Percentiles rank a stretch among this genome's conserved stretches.
These are phyloP conservation scores for Clivina fossor DNA, from an alignment of 2,888 invertebrate species.

Conservation along the genomic window DNA sequence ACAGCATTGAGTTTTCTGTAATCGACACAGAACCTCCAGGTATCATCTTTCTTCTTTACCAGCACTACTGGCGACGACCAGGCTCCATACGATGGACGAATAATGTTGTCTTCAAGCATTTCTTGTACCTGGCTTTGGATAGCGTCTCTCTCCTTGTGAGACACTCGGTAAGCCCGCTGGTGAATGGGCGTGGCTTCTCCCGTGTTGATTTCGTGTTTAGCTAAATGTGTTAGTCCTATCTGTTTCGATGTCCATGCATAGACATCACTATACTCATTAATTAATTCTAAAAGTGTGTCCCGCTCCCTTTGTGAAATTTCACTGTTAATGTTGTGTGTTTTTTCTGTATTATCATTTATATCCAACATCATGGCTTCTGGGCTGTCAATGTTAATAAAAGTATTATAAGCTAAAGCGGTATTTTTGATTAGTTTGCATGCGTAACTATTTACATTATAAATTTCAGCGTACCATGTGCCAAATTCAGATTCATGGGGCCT, in stretches of 20 bases:
- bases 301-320: background rate
- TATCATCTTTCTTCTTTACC: constrained; percentile 29
- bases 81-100: constrained; percentile 8
- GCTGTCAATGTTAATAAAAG: background rate
- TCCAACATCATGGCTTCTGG: background rate
- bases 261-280: constrained; percentile 15
- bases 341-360: background rate
- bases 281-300: background rate
- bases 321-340: background rate
- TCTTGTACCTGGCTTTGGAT: constrained; percentile 26
- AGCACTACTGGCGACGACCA: constrained; percentile 28
- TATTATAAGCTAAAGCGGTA: background rate
- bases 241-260: constrained; percentile 32
- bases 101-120: constrained; percentile 11
- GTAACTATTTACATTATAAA: background rate
- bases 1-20: constrained; percentile 35
- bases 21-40: constrained; percentile 36
- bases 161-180: constrained; percentile 12
- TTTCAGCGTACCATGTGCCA: background rate
- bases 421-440: background rate
- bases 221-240: constrained; percentile 35
- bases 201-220: constrained; percentile 37
- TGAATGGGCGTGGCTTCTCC: constrained; percentile 21
- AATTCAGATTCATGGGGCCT: background rate
- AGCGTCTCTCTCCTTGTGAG: constrained; percentile 35